These are phyloP conservation scores for Tetramorium parvispinum DNA, from an alignment of 1,140 invertebrate genomes.

Conservation along the genomic window DNA sequence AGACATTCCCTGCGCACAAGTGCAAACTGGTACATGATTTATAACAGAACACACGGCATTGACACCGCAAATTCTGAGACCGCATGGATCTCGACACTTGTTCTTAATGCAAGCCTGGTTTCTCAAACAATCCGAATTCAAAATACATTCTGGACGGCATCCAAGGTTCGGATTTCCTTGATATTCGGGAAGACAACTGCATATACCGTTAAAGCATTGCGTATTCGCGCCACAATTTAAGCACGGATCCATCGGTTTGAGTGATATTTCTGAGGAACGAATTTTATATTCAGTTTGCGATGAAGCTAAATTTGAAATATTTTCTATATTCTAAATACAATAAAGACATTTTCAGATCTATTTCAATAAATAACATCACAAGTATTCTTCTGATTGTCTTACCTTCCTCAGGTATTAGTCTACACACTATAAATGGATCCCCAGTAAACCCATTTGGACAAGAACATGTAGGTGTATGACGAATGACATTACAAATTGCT, in stretches of 20 bases:
- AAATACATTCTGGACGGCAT: constrained; percentile 90
- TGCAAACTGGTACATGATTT: constrained; percentile 90
- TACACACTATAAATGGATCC: constrained; percentile 87
- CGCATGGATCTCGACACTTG: constrained; percentile 90
- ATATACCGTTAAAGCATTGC: constrained; percentile 85
- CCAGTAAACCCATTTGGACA: constrained; percentile 86
- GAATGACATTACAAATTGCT: constrained; percentile 87
- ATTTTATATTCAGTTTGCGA: constrained; percentile 18
- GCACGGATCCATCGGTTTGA: constrained; percentile 69
- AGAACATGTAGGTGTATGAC: constrained; percentile 87
- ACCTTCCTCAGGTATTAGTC: constrained; percentile 77
- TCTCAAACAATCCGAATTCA: constrained; percentile 88
- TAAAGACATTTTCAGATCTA: not conserved
- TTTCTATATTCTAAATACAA: not conserved
- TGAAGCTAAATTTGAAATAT: constrained; percentile 10
- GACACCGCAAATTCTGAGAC: constrained; percentile 88
- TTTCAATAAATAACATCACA: not conserved
- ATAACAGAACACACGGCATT: constrained; percentile 89
- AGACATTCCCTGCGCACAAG: constrained; percentile 87
- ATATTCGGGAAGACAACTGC: constrained; percentile 84
- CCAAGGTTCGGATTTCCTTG: constrained; percentile 84
- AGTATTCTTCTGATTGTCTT: constrained; percentile 24
- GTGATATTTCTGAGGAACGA: constrained; percentile 24
- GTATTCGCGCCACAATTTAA: constrained; percentile 86
- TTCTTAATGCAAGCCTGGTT: constrained; percentile 88